These are phyloP conservation scores for Ormyrus pomaceus DNA, from an alignment of 2,888 invertebrate species.

Conservation along the genomic window DNA sequence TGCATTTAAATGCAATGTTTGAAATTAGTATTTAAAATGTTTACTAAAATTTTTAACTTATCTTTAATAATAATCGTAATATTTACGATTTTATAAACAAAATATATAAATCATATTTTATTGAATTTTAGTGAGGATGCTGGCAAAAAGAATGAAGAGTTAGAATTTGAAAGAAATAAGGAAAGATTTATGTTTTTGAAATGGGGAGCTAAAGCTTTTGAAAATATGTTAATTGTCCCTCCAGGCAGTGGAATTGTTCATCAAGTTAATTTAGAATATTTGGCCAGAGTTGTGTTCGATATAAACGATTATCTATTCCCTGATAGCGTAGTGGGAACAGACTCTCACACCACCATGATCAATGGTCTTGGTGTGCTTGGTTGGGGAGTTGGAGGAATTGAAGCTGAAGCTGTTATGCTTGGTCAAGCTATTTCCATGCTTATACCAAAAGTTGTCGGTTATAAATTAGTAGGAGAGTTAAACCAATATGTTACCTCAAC, in stretches of 20 bases:
- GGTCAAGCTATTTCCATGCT: slow-evolving; percentile 98
- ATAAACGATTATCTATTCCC: slow-evolving; percentile 84
- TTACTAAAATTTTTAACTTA: slow-evolving; percentile 8
- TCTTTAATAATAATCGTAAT: neutral
- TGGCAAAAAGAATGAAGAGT: slow-evolving; percentile 91
- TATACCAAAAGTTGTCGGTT: slow-evolving; percentile 96
- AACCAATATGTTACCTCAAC: slow-evolving; percentile 94
- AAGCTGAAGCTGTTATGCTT: slow-evolving; percentile 99
- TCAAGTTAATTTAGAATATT: slow-evolving; percentile 97
- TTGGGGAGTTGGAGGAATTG: slow-evolving; percentile 98
- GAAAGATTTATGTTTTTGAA: slow-evolving; percentile 97
- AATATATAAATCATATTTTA: slow-evolving; percentile 18
- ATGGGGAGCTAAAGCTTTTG: slow-evolving; percentile 97
- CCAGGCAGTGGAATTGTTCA: slow-evolving; percentile 97
- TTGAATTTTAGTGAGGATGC: slow-evolving; percentile 84
- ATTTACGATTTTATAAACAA: slow-evolving; percentile 20
- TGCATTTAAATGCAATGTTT: neutral
- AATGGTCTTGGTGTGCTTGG: slow-evolving; percentile 97
- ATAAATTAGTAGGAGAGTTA: slow-evolving; percentile 88
- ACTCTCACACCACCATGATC: slow-evolving; percentile 99
- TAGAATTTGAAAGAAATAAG: slow-evolving; percentile 96
- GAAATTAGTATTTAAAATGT: slow-evolving; percentile 21
- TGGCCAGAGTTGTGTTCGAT: slow-evolving; percentile 93
- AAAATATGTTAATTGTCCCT: slow-evolving; percentile 98
- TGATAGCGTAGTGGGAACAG: slow-evolving; percentile 96